Evolutionary conservation across 2,797 vertebrate species (phyloP).

Genomic region (Thunnus albacares): DNA sequence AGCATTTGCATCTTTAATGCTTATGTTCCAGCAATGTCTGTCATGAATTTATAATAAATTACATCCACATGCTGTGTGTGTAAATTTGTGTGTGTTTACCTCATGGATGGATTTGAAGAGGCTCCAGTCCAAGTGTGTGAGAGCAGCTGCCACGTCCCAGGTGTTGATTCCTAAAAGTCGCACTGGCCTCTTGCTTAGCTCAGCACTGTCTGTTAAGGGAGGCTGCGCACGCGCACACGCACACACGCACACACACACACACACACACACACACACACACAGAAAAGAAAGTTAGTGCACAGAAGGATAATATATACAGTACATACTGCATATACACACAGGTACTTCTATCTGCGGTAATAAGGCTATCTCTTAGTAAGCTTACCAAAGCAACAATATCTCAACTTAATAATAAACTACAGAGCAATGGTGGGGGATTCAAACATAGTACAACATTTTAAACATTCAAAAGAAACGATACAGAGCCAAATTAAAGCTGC

Average conservation of each 20-base stretch:
- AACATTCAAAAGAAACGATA: slow-evolving; percentile 19
- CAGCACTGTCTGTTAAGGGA: slow-evolving; percentile 92
- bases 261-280: slow-evolving; percentile 17
- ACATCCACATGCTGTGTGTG: not conserved
- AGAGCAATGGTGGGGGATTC: slow-evolving; percentile 9
- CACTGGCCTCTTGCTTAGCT: slow-evolving; percentile 90
- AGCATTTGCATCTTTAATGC: slow-evolving; percentile 58
- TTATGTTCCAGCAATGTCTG: slow-evolving; percentile 32
- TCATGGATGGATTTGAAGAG: slow-evolving; percentile 98
- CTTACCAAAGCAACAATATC: not conserved
- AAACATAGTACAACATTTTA: not conserved
- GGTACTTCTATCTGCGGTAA: not conserved
- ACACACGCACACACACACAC: not conserved
- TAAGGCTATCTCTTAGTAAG: slow-evolving; percentile 1
- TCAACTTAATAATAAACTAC: slow-evolving; percentile 4
- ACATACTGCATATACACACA: slow-evolving; percentile 3
- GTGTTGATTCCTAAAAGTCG: slow-evolving; percentile 96
- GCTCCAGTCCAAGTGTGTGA: slow-evolving; percentile 97
- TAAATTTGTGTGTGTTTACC: slow-evolving; percentile 79
- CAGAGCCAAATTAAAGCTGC: no score
- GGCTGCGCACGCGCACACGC: slow-evolving; percentile 79
- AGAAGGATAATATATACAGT: not conserved
- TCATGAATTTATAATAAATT: slow-evolving; percentile 46
- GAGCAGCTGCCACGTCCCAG: slow-evolving; percentile 95
- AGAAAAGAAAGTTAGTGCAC: slow-evolving; percentile 3